Conservation (phyloP, 2,113 vertebrate genomes). For the Anarhynchus alexandrinus region DNA sequence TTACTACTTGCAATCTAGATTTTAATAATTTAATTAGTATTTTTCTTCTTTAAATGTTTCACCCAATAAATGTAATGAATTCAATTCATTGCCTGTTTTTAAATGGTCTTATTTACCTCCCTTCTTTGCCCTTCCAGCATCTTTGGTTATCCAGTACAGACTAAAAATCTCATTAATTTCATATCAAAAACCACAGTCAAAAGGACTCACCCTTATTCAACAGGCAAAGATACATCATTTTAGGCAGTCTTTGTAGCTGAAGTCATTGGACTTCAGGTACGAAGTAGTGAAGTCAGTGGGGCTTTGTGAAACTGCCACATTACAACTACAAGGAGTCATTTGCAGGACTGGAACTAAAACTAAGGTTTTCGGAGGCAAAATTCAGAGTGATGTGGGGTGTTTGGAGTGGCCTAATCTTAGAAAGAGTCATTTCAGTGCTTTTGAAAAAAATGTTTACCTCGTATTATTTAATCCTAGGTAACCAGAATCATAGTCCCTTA, state of each 20-base stretch:
- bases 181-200: not conserved
- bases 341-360: not conserved
- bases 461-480: not conserved
- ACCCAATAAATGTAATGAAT: slow-evolving; percentile 55
- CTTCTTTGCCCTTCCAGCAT: not conserved
- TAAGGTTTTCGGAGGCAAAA: not conserved
- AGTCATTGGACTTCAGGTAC: not conserved
- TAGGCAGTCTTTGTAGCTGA: not conserved
- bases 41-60: slow-evolving; percentile 71
- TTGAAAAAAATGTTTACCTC: not conserved
- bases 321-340: not conserved
- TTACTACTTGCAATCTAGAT: slow-evolving; percentile 65
- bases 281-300: not conserved
- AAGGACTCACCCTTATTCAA: not conserved
- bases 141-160: not conserved
- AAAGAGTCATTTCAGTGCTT: not conserved
- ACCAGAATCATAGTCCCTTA: not conserved
- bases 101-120: not conserved
- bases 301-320: not conserved
- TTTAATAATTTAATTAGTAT: slow-evolving; percentile 77
- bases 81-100: slow-evolving; percentile 35
- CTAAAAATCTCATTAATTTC: not conserved
- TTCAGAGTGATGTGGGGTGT: not conserved
- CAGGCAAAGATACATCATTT: not conserved
- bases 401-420: not conserved